These are phyloP conservation scores for Diprion similis DNA, from an alignment of 1,140 invertebrate species.

Conservation along the genomic window DNA sequence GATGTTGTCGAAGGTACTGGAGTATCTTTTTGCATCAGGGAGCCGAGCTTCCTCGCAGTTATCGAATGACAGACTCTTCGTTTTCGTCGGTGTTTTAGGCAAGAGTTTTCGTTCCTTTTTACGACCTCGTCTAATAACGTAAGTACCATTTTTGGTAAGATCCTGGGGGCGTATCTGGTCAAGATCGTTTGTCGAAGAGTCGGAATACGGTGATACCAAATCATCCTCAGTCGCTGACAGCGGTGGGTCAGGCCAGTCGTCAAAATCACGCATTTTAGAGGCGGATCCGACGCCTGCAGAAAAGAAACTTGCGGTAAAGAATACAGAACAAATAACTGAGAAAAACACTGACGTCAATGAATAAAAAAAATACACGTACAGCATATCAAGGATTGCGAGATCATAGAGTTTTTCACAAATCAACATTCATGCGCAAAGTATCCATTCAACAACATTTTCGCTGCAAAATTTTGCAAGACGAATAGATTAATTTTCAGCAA, in stretches of 20 bases:
- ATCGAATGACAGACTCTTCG: slow-evolving; percentile 56
- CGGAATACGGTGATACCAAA: slow-evolving; percentile 71
- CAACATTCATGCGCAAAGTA: background rate
- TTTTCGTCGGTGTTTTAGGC: slow-evolving; percentile 56
- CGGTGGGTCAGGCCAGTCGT: slow-evolving; percentile 70
- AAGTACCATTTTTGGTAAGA: slow-evolving; percentile 72
- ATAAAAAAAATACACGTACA: background rate
- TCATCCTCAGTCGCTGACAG: slow-evolving; percentile 72
- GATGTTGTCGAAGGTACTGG: slow-evolving; percentile 81
- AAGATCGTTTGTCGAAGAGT: slow-evolving; percentile 65
- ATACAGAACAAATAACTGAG: slow-evolving; percentile 14
- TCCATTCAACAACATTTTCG: no score
- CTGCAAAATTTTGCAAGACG: no score
- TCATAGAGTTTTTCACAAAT: background rate
- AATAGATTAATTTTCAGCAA: no score
- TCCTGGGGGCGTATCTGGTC: slow-evolving; percentile 62
- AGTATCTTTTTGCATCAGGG: slow-evolving; percentile 72
- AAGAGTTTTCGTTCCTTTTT: slow-evolving; percentile 65
- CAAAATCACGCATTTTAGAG: slow-evolving; percentile 67
- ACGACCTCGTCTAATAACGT: slow-evolving; percentile 73
- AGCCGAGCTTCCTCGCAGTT: slow-evolving; percentile 61
- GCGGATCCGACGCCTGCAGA: slow-evolving; percentile 65
- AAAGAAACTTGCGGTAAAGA: slow-evolving; percentile 17
- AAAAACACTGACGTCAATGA: slow-evolving; percentile 16
- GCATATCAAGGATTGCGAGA: no score